Percentiles rank a stretch among this genome's conserved stretches.
Evolutionary conservation across 2,888 invertebrate species (phyloP).

Genomic region (Drosophila mayaguana): DNA sequence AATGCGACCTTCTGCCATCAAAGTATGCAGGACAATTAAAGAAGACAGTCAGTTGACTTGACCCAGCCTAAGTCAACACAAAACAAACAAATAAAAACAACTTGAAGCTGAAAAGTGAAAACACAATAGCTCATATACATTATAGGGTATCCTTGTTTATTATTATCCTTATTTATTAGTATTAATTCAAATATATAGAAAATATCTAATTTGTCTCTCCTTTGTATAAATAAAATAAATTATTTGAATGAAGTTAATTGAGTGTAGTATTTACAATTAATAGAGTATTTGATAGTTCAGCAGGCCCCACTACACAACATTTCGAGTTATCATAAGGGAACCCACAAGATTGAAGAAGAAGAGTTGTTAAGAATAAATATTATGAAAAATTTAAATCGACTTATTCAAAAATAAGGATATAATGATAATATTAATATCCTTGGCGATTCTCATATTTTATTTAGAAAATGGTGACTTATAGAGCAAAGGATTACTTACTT

Average conservation of each 20-base stretch:
- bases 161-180: no score
- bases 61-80: conserved; percentile 1
- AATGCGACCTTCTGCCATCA: neutral
- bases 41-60: neutral
- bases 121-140: neutral
- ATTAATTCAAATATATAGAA: no score
- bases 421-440: no score
- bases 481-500: neutral
- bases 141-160: neutral
- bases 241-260: neutral
- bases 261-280: neutral
- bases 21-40: neutral
- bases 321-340: neutral
- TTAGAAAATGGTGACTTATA: no score
- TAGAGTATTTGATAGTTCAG: neutral
- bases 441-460: no score
- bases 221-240: neutral
- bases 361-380: no score
- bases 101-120: neutral
- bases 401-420: no score
- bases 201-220: no score
- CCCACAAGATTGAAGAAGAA: neutral
- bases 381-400: neutral
- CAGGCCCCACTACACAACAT: neutral
- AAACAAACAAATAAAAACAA: no score